Conservation (phyloP, 2,888 invertebrate genomes). For the Diloba caeruleocephala region DNA sequence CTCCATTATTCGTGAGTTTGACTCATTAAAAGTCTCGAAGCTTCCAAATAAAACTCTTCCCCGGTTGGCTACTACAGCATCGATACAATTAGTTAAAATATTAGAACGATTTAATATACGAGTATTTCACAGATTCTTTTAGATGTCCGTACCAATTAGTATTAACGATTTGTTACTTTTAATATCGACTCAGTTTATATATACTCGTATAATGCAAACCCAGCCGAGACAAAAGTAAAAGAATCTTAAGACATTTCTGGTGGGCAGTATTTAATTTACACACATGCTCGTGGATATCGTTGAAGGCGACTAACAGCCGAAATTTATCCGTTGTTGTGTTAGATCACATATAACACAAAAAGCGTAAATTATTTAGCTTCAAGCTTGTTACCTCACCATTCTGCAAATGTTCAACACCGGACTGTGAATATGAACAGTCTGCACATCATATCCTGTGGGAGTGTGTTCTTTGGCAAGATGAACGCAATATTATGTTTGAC, state of each 20-base stretch:
- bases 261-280: constrained; percentile 20
- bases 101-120: constrained; percentile 3
- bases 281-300: too few species aligned
- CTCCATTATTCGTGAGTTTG: constrained; percentile 1
- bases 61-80: constrained; percentile 14
- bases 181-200: constrained; percentile 36
- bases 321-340: too few species aligned
- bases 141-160: constrained; percentile 19
- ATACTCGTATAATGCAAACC: constrained; percentile 21
- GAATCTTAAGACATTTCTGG: constrained; percentile 48
- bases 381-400: too few species aligned
- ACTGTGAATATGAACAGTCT: too few species aligned
- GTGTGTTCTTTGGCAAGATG: too few species aligned
- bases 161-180: constrained; percentile 16
- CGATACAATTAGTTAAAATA: constrained; percentile 10
- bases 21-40: constrained; percentile 6
- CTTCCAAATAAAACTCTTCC: constrained; percentile 21
- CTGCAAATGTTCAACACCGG: too few species aligned
- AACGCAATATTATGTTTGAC: too few species aligned
- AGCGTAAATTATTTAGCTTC: too few species aligned
- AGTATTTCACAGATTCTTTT: constrained; percentile 14
- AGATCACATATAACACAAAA: too few species aligned
- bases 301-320: too few species aligned
- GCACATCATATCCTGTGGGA: too few species aligned
- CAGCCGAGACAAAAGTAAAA: constrained; percentile 20